These are phyloP conservation scores for Malurus melanocephalus DNA, from an alignment of 2,113 vertebrate genomes.

Conservation along the genomic window DNA sequence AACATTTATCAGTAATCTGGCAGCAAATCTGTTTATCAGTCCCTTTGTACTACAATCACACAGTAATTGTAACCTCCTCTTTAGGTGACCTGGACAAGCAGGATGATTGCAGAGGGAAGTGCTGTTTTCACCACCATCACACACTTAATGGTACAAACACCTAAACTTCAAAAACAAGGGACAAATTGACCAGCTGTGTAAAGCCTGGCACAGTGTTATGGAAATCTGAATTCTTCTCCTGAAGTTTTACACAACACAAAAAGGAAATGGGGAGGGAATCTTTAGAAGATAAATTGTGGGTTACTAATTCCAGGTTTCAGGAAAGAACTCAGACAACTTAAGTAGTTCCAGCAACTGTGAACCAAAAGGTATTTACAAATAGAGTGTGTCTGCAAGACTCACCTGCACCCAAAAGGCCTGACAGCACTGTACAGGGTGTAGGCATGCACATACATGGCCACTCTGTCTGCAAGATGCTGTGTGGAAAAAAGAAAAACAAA, in stretches of 20 bases:
- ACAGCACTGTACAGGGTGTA: conserved; percentile 98
- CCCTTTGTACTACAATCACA: neutral
- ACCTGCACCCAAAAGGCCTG: conserved; percentile 98
- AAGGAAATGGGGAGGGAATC: neutral
- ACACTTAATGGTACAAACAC: neutral
- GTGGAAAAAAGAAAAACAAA: neutral
- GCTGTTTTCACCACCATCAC: neutral
- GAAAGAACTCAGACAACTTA: neutral
- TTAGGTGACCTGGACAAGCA: neutral
- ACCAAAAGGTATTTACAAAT: neutral
- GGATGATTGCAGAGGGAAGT: neutral
- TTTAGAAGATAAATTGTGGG: neutral
- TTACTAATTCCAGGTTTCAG: neutral
- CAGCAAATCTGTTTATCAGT: neutral
- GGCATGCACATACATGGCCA: conserved; percentile 97
- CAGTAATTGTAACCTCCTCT: neutral
- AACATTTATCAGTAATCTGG: neutral
- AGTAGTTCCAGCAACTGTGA: neutral
- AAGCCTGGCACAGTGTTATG: accelerated
- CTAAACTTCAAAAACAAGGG: neutral
- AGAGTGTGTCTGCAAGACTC: neutral
- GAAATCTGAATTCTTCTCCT: neutral
- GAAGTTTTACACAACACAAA: neutral
- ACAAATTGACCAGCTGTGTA: neutral
- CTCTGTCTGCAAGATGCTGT: conserved; percentile 94